These are phyloP conservation scores for Hapalemur alaotrensis DNA, from an alignment of 2,797 vertebrate species.

Conservation along the genomic window DNA sequence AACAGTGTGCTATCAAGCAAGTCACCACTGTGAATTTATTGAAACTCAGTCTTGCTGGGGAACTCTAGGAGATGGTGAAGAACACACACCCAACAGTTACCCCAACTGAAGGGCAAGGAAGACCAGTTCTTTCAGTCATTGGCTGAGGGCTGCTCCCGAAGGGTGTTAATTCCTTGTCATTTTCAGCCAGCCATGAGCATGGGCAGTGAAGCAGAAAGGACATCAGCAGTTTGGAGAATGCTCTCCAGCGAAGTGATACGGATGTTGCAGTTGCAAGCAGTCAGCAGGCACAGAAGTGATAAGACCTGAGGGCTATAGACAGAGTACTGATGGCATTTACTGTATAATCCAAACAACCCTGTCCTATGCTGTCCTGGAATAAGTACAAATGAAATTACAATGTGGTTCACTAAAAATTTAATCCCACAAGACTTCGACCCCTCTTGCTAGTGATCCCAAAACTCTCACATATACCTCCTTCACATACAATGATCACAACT, in stretches of 20 bases:
- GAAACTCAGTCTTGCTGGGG: not conserved
- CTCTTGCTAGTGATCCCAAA: not conserved
- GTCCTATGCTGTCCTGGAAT: not conserved
- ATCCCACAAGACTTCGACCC: not conserved
- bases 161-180: not conserved
- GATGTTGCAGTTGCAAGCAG: not conserved
- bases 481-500: not conserved
- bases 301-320: not conserved
- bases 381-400: not conserved
- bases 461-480: not conserved
- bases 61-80: not conserved
- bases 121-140: not conserved
- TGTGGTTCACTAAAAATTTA: not conserved
- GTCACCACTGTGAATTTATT: not conserved
- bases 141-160: not conserved
- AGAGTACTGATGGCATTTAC: not conserved
- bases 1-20: not conserved
- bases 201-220: not conserved
- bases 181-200: not conserved
- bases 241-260: not conserved
- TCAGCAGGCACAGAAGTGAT: not conserved
- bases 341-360: not conserved
- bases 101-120: not conserved
- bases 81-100: not conserved
- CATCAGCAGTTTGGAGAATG: not conserved